Base-by-base conservation (phyloP, 1,140 invertebrate genomes). In the Scaptodrosophila lebanonensis region DNA sequence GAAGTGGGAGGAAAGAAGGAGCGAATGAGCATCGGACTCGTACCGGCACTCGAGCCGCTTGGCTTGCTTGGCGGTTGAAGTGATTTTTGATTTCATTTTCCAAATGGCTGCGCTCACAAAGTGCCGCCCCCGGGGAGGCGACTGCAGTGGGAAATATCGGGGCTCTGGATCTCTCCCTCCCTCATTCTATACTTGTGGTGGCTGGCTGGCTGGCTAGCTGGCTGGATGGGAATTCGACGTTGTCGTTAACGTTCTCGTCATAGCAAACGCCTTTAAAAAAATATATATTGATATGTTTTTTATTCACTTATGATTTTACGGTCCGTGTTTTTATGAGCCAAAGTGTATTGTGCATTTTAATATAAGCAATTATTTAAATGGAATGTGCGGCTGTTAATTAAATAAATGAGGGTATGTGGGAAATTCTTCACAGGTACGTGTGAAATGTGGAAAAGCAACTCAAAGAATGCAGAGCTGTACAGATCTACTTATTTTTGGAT, bases 21-120 rank as follows among this genome's bases (percentile, higher is more conserved):
- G n/a, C n/a, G n/a, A n/a, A n/a, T n/a, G n/a, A n/a, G n/a, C n/a
- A n/a, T n/a, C n/a, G n/a, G n/a, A n/a, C n/a, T n/a, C n/a, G n/a
- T n/a, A n/a, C n/a, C n/a, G n/a, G n/a, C n/a, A n/a, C n/a, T n/a
- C n/a, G n/a, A n/a, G n/a, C n/a, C n/a, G n/a, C n/a, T n/a, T n/a
- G n/a, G n/a, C n/a, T n/a, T n/a, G n/a, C n/a, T n/a, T n/a, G n/a
- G n/a, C 17, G 25, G 59, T 22, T 57, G 42, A 42, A 65, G 35
- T 47, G 62, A 56, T 66, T 64, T 77, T 61, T 64, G 73, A 79
- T 72, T 77, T 79, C 39, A 79, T 77, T 77, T 76, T 77, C 73
- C 72, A 56, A 79, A 57, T 72, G 72, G 67, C 48, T 79, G 72
- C 45, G 57, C 66, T 67, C 59, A 61, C 59, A 68, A 71, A 72